phyloP scores from a whole-genome alignment of 2,888 invertebrate species.

The Allophyes oxyacanthae region DNA sequence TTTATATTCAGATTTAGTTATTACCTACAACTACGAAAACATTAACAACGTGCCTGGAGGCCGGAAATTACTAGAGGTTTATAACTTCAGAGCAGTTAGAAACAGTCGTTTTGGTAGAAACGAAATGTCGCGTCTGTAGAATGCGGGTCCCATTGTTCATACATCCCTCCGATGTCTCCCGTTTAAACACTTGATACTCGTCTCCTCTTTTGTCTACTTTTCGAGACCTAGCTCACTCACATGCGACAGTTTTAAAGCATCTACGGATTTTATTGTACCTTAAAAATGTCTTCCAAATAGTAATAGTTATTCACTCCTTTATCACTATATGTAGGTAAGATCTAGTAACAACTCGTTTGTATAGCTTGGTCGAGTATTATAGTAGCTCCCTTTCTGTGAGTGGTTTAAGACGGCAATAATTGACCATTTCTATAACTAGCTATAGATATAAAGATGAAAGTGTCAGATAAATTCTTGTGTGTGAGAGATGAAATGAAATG shows the following conservation, averaged over 20 bases:
- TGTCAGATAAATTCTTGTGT: too few species aligned
- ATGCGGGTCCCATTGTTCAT: slow-evolving; percentile 73
- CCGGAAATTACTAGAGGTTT: slow-evolving; percentile 45
- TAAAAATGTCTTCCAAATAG: neutral
- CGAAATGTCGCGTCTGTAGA: slow-evolving; percentile 58
- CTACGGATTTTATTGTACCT: slow-evolving; percentile 13
- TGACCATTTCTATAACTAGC: too few species aligned
- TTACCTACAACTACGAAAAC: slow-evolving; percentile 21
- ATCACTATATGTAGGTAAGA: too few species aligned
- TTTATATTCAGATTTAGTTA: slow-evolving; percentile 26
- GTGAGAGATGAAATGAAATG: too few species aligned
- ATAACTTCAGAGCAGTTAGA: slow-evolving; percentile 46
- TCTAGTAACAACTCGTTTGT: too few species aligned
- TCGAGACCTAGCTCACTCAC: slow-evolving; percentile 27
- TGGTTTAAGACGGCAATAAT: too few species aligned
- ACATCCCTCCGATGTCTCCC: slow-evolving; percentile 59
- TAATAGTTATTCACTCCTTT: too few species aligned
- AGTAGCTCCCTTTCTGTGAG: too few species aligned
- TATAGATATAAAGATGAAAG: too few species aligned
- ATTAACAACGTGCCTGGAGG: slow-evolving; percentile 30
- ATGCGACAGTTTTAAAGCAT: slow-evolving; percentile 28
- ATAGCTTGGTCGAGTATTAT: too few species aligned
- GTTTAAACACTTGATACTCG: slow-evolving; percentile 64
- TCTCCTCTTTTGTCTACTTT: slow-evolving; percentile 47
- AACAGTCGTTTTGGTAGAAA: slow-evolving; percentile 45